Conservation (phyloP, 2,888 invertebrate species). For the Hoplodrina ambigua region DNA sequence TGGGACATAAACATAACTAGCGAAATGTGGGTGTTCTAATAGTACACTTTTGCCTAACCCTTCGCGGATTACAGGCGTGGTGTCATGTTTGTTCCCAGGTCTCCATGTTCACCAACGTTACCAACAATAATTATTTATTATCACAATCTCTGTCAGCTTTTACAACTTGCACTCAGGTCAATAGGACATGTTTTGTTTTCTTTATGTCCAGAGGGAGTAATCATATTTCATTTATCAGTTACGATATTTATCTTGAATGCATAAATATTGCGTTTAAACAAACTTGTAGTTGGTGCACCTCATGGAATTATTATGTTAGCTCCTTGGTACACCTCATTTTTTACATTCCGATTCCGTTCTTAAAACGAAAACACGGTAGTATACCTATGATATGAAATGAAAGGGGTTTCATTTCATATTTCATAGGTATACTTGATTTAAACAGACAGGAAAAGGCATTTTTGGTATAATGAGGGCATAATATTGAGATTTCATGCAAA, state of each 20-base stretch:
- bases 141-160: constrained; percentile 11
- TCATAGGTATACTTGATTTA: not conserved
- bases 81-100: too few species aligned
- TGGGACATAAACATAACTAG: too few species aligned
- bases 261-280: constrained; percentile 14
- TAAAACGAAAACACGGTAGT: too few species aligned
- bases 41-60: too few species aligned
- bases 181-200: constrained; percentile 36
- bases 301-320: too few species aligned
- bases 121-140: not conserved
- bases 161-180: constrained; percentile 35
- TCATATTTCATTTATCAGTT: constrained; percentile 39
- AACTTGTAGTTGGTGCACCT: not conserved
- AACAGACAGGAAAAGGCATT: not conserved
- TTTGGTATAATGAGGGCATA: not conserved
- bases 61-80: too few species aligned
- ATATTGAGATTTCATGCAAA: not conserved
- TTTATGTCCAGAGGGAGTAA: constrained; percentile 12
- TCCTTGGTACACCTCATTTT: too few species aligned
- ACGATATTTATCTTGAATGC: constrained; percentile 7
- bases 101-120: not conserved
- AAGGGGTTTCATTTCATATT: too few species aligned
- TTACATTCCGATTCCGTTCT: too few species aligned
- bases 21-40: too few species aligned
- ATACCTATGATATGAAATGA: too few species aligned